Conservation (phyloP, 2,113 vertebrate genomes). For the Leucoraja erinaceus region DNA sequence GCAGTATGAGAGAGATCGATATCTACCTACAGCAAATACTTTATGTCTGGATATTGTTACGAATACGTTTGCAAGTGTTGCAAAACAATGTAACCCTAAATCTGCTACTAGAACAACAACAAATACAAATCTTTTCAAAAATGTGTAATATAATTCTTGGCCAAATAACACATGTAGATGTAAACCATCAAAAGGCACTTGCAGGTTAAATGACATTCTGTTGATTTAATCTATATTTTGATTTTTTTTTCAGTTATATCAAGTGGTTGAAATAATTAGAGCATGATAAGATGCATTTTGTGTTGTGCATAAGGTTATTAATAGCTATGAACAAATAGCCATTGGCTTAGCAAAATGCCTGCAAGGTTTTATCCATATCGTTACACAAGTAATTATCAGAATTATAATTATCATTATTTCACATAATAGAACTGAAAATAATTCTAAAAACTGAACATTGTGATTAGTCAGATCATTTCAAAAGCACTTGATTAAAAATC, state of each 20-base stretch:
- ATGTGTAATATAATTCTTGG: neutral
- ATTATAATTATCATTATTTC: neutral
- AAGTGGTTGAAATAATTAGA: neutral
- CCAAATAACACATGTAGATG: neutral
- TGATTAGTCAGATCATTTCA: neutral
- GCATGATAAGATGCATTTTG: neutral
- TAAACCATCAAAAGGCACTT: neutral
- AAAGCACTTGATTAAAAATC: neutral
- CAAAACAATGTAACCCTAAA: neutral
- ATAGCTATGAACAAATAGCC: neutral
- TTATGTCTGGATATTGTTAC: neutral
- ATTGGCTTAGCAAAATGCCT: neutral
- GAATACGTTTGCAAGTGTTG: neutral
- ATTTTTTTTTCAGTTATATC: neutral
- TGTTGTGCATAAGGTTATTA: neutral
- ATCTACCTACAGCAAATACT: neutral
- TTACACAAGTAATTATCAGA: neutral
- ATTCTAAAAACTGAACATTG: neutral
- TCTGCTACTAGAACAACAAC: neutral
- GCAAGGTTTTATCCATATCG: neutral
- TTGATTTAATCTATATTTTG: neutral
- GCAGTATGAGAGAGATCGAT: neutral
- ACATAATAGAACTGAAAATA: constrained; percentile 2
- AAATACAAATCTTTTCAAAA: neutral
- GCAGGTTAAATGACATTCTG: neutral